Conservation (phyloP, 2,888 invertebrate genomes). For the Pristionchus arcanus region DNA sequence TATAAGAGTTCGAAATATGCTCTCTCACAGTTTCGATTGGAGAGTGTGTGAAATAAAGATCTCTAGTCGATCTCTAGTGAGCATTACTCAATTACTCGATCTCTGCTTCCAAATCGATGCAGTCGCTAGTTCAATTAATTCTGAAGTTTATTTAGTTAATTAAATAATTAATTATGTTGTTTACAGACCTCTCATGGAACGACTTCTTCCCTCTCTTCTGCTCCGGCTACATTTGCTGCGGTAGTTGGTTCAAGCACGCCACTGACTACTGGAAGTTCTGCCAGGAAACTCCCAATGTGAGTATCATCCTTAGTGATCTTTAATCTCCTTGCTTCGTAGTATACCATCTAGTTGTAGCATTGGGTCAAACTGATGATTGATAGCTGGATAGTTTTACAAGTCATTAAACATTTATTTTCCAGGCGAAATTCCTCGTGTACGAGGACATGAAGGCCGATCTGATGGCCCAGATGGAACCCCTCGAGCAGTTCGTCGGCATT, state of each 20-base stretch:
- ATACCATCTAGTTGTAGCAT: too few species aligned
- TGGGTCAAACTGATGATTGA: too few species aligned
- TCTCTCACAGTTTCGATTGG: too few species aligned
- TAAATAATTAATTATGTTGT: neutral
- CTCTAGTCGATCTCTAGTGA: too few species aligned
- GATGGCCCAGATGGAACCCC: constrained; percentile 84
- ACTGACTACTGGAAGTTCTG: constrained; percentile 79
- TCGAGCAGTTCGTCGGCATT: constrained; percentile 87
- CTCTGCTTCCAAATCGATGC: too few species aligned
- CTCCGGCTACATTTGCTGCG: constrained; percentile 80
- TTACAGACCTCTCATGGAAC: constrained; percentile 74
- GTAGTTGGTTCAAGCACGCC: constrained; percentile 81
- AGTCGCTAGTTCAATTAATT: neutral
- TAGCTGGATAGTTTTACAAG: neutral
- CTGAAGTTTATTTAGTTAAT: neutral
- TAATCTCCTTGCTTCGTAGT: neutral
- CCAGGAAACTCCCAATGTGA: constrained; percentile 76
- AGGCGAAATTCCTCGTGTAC: constrained; percentile 78
- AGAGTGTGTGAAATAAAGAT: too few species aligned
- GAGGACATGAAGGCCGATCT: constrained; percentile 84
- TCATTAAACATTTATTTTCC: neutral
- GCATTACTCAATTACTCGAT: neutral
- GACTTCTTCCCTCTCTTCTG: constrained; percentile 80
- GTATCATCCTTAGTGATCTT: neutral
- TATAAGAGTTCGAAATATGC: neutral